A percentile compares a stretch with the other conserved stretches of the same genome.
phyloP scores from a whole-genome alignment of 2,113 vertebrate species.

The Megaceryle maxima region DNA sequence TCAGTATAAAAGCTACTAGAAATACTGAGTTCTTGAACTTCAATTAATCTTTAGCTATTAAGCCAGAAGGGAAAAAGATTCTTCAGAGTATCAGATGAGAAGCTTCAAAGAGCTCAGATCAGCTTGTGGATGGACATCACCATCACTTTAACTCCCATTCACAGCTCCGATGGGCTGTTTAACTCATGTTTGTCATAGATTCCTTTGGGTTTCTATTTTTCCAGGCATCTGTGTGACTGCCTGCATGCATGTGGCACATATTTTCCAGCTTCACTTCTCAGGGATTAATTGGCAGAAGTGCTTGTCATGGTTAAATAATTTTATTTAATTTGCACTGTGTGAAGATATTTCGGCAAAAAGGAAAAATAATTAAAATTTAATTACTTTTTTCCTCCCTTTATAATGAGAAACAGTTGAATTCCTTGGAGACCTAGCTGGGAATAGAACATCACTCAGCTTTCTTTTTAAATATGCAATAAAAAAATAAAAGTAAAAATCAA shows the following conservation, averaged over 20 bases:
- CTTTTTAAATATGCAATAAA: conserved; percentile 15
- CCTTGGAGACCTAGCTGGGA: conserved; percentile 35
- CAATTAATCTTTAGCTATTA: conserved; percentile 62
- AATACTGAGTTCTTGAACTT: conserved; percentile 55
- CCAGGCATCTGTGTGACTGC: not conserved
- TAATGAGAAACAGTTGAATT: conserved; percentile 54
- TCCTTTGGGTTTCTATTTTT: conserved; percentile 21
- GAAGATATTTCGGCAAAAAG: conserved; percentile 58
- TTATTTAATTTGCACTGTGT: conserved; percentile 43
- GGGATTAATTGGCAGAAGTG: conserved; percentile 44
- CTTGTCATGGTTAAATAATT: conserved; percentile 56
- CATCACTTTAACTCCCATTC: not conserved
- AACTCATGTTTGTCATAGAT: conserved; percentile 17
- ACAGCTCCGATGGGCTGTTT: not conserved
- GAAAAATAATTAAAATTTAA: conserved; percentile 71
- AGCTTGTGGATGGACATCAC: not conserved
- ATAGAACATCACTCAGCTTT: conserved; percentile 27
- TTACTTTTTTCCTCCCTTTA: not conserved
- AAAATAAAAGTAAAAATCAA: not conserved
- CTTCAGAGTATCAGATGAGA: not conserved
- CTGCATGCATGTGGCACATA: not conserved
- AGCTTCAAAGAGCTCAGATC: not conserved
- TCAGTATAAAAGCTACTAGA: conserved; percentile 50
- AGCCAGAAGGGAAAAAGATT: conserved; percentile 45
- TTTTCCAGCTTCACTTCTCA: conserved; percentile 33